Conservation (phyloP, 64 coral and sea anemone species). For the Montipora foliosa region DNA sequence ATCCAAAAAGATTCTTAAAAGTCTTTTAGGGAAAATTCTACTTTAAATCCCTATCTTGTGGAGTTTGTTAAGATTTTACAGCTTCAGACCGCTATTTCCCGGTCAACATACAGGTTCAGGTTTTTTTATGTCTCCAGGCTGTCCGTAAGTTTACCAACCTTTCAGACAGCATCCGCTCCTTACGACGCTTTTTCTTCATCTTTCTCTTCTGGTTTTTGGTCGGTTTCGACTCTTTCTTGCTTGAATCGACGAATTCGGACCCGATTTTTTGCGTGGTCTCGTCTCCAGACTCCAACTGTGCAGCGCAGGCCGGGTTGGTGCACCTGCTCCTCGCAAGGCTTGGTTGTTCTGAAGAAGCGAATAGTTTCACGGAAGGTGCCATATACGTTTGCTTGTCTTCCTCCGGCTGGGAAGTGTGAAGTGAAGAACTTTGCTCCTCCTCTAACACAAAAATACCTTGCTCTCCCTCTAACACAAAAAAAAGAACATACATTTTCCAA, state of each 20-base stretch:
- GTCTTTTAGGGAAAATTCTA: too few species aligned
- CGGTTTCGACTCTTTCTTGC: background rate
- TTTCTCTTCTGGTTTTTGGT: slow-evolving; percentile 67
- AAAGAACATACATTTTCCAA: too few species aligned
- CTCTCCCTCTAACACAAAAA: too few species aligned
- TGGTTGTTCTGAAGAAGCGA: background rate
- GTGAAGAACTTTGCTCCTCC: background rate
- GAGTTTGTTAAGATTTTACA: too few species aligned
- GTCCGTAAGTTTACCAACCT: background rate
- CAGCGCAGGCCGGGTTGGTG: background rate
- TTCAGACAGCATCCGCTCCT: background rate
- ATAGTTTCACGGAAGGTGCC: background rate
- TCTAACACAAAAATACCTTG: background rate
- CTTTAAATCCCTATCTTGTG: too few species aligned
- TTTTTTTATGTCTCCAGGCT: too few species aligned
- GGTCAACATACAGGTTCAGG: too few species aligned
- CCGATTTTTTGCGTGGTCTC: background rate
- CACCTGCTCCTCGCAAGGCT: background rate
- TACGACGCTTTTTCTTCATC: slow-evolving; percentile 66
- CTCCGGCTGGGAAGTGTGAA: background rate
- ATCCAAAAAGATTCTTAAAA: background rate
- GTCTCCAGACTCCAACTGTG: background rate
- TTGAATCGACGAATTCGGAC: background rate
- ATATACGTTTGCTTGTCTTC: background rate
- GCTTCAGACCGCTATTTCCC: too few species aligned